Evolutionary conservation across 2,797 vertebrate species (phyloP), one percentile per base, ranked within the genome.

Genomic region (Ctenochaetus hawaiiensis): DNA sequence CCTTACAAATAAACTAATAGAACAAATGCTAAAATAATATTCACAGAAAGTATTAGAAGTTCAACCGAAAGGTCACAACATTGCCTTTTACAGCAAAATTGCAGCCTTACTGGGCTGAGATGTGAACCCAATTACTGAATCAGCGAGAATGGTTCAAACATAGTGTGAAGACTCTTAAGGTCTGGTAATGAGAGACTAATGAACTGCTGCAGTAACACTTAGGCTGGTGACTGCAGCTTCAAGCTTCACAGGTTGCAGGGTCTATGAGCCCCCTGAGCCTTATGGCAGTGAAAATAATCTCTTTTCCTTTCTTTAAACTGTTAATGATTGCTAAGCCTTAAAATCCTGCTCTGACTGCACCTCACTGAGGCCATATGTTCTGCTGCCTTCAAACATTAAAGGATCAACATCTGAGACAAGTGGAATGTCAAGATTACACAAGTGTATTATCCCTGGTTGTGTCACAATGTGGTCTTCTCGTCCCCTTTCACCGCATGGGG

Each of bases 221-320:
- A 26, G 47, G 39, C 39, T 41, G 10, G 39, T 52, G 53, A 65
- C 59, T 79, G 61, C 61, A 73, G 52, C 56, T 72, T 72, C 57
- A 72, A 60, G 65, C 52, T 71, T 57, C 48, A 22, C 59, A 14
- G 22, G 47, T 75, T 44, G 16, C 60, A 12, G 49, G 57, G 45
- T 39, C 48, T 77, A 23, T 61, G 43, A 78, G 56, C 74, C 72
- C 62, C 51, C 4, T 17, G 11, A 81, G 58, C 71, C 58, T 26
- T 18, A 43, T 51, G 48, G 53, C 70, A 67, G 76, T 79, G 56
- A 80, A 88, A 90, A 89, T 90, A 87, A 91, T 89, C 90, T 90
- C 66, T 81, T 81, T 89, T 93, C 68, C 80, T 81, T 90, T 78
- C 82, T 87, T 75, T 82, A 90, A 91, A 90, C 85, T 78, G 85